Evolutionary conservation across 53 echinoderm and acorn worm species (phyloP), one percentile per base, ranked within the genome.

Genomic region (Luidia sarsii): DNA sequence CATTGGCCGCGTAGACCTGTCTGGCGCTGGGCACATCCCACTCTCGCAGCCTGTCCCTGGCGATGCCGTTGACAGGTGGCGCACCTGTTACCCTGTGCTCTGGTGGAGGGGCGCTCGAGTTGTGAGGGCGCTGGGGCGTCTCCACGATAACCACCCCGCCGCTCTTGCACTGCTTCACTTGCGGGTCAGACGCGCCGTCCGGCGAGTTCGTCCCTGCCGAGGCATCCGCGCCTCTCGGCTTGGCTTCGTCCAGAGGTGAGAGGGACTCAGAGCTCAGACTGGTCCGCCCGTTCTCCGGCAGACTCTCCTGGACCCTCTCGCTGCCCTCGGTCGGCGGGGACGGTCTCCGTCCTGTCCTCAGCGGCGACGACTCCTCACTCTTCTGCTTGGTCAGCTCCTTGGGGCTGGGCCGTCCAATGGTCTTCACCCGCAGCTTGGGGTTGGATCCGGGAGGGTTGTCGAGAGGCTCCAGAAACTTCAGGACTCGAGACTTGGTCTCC

Each of bases 401-500:
- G 2, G 73, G 72, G 65, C 72, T 80, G 55, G 73, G 32, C 51
- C 71, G 51, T 31, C 87, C 81, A 27, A 81, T 81, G 33, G 61
- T 3, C 77, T 77, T 82, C 18, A 65, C 72, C 41, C 30, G 49
- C 22, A 37, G 45, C 31, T 83, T 89, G 46, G 65, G 66, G 35
- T 70, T 74, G 48, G 71, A 85, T 39, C 91, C 89, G 10, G 91
- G 89, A 16, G 94, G 86, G 48, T 91, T 91, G 30, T 94, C 92
- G 6, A 95, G 68, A 2, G 92, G 88, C 46, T 90, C 95, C 28
- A 95, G 83, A 57, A 95, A 95, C 51, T 88, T 83, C 20, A 90
- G 77, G 24, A 95, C 86, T 61, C 92, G 66, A 4, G 90, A 50
- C 80, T 88, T 92, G 34, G 88, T 92, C 71, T 85, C 90, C 3